Evolutionary conservation across 2,888 invertebrate genomes (phyloP).

Genomic region (Apodemia zela): DNA sequence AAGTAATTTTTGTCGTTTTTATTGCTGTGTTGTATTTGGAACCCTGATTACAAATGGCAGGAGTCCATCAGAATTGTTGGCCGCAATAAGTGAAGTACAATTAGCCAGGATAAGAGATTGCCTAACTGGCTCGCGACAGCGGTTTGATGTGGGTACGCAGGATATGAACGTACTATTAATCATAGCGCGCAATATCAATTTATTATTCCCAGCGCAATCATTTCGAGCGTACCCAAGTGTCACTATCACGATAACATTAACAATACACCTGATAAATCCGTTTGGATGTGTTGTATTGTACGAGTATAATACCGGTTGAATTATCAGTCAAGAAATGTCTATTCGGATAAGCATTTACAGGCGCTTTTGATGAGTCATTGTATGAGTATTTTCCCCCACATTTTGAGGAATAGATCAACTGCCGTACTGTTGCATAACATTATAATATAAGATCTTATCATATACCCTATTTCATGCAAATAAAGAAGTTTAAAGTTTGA

Average conservation of each 20-base stretch:
- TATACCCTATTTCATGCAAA: too few relatives aligned
- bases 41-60: too few relatives aligned
- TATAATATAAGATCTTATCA: too few relatives aligned
- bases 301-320: too few relatives aligned
- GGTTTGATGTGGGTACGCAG: conserved; percentile 46
- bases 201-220: conserved; percentile 30
- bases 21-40: not conserved
- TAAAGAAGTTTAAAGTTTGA: too few relatives aligned
- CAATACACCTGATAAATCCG: conserved; percentile 23
- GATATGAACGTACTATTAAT: conserved; percentile 33
- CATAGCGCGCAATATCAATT: conserved; percentile 28
- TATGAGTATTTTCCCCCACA: too few relatives aligned
- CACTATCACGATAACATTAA: conserved; percentile 28
- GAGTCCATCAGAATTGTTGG: not conserved
- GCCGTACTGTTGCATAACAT: too few relatives aligned
- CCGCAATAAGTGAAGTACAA: not conserved
- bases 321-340: too few relatives aligned
- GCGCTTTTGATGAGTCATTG: too few relatives aligned
- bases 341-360: too few relatives aligned
- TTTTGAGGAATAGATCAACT: too few relatives aligned
- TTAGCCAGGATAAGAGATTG: conserved; percentile 18
- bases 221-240: conserved; percentile 26
- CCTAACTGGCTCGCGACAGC: conserved; percentile 37
- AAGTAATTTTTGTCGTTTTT: not conserved
- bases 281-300: conserved; percentile 1